phyloP scores from a whole-genome alignment of 2,888 invertebrate species.

The Diplazon laetatorius region DNA sequence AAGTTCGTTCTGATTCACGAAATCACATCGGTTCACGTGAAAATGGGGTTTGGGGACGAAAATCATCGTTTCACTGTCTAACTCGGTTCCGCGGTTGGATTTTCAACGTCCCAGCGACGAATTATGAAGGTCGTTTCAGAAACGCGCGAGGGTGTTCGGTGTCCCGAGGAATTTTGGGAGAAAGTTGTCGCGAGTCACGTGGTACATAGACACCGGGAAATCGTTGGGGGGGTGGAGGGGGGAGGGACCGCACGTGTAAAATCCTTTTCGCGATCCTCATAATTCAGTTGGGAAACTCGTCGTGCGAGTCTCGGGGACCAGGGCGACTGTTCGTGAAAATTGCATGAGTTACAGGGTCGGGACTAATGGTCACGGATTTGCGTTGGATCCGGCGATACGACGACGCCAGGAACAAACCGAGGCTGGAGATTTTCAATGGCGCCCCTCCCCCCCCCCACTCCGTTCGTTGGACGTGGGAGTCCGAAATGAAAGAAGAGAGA shows the following conservation, averaged over 20 bases:
- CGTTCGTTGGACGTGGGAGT: constrained; percentile 11
- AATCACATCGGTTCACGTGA: no score
- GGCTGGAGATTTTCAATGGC: constrained; percentile 24
- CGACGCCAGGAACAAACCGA: constrained; percentile 13
- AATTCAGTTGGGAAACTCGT: constrained; percentile 27
- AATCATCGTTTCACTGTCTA: constrained; percentile 4
- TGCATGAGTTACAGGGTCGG: constrained; percentile 58
- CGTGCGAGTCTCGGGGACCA: not conserved
- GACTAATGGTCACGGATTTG: constrained; percentile 65
- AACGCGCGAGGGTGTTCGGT: no score
- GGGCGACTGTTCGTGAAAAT: constrained; percentile 38
- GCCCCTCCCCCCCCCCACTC: no score
- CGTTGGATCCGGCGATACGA: constrained; percentile 24
- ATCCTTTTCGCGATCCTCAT: constrained; percentile 42
- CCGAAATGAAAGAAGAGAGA: not conserved
- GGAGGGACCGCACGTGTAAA: constrained; percentile 38
- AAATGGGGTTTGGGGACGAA: not conserved
- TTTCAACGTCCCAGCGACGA: not conserved
- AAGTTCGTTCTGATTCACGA: no score
- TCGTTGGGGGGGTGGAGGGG: no score
- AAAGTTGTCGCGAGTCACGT: constrained; percentile 9
- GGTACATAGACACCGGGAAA: not conserved
- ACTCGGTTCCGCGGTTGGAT: not conserved
- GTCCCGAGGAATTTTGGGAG: no score
- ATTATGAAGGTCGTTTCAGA: constrained; percentile 37